These are phyloP conservation scores for Macaca nemestrina DNA, from an alignment of 2,113 vertebrate species.

Conservation along the genomic window DNA sequence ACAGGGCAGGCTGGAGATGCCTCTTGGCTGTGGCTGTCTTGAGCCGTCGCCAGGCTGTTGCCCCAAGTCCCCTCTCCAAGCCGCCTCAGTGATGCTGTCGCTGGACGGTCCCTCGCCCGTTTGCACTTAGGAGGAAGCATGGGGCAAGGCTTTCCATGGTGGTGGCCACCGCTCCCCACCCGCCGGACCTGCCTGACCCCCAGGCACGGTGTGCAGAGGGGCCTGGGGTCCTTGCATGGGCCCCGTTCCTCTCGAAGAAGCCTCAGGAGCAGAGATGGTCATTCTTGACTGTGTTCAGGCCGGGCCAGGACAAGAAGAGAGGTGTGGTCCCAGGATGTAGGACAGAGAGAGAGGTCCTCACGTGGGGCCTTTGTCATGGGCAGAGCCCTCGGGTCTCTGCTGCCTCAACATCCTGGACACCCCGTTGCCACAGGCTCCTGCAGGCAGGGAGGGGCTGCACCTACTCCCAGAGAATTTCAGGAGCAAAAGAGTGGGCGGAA, in stretches of 20 bases:
- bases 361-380: fast-evolving
- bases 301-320: not conserved
- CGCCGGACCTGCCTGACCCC: not conserved
- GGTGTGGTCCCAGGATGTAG: not conserved
- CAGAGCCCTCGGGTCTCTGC: no score
- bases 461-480: not conserved
- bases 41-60: not conserved
- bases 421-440: no score
- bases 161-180: not conserved
- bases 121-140: not conserved
- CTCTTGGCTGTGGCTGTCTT: not conserved
- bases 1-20: not conserved
- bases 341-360: not conserved
- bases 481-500: no score
- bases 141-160: not conserved
- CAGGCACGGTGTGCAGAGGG: fast-evolving
- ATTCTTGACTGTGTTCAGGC: not conserved
- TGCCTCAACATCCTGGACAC: fast-evolving
- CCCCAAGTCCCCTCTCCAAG: no score
- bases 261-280: not conserved
- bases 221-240: not conserved
- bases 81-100: not conserved
- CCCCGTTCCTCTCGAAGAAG: not conserved
- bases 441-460: not conserved
- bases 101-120: not conserved